These are phyloP conservation scores for Urocynchramus pylzowi DNA, from an alignment of 2,113 vertebrate genomes.

Conservation along the genomic window DNA sequence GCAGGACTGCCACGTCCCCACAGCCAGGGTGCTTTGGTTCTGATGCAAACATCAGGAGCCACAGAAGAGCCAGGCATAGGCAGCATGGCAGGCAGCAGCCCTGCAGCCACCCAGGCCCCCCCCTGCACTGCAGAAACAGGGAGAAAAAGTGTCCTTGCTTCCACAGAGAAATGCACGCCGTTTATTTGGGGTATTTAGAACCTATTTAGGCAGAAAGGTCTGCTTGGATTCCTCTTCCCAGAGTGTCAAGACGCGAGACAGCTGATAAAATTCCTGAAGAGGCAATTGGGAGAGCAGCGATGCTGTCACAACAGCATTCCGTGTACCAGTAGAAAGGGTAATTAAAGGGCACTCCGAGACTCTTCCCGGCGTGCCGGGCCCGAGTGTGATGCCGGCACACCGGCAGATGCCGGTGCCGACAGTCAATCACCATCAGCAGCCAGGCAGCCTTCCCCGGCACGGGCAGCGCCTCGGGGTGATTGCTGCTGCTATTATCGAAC, in stretches of 20 bases:
- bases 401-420: background rate
- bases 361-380: background rate
- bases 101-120: background rate
- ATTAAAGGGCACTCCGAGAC: slow-evolving; percentile 58
- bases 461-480: background rate
- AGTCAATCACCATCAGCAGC: background rate
- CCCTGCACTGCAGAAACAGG: background rate
- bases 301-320: slow-evolving; percentile 46
- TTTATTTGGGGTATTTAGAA: slow-evolving; percentile 55
- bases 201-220: slow-evolving; percentile 43
- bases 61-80: fast-evolving
- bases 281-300: slow-evolving; percentile 38
- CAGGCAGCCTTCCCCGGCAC: background rate
- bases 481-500: fast-evolving
- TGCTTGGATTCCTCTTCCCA: slow-evolving; percentile 1
- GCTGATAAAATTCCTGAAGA: slow-evolving; percentile 59
- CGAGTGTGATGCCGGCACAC: background rate
- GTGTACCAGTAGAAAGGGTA: slow-evolving; percentile 41
- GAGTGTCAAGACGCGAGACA: background rate
- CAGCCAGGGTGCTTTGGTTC: background rate
- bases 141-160: background rate
- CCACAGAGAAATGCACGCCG: background rate
- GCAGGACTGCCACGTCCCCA: fast-evolving
- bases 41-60: background rate
- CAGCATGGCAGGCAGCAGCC: fast-evolving